Evolutionary conservation across 2,113 vertebrate genomes (phyloP).

Genomic region (Pelecanoides urinatrix): DNA sequence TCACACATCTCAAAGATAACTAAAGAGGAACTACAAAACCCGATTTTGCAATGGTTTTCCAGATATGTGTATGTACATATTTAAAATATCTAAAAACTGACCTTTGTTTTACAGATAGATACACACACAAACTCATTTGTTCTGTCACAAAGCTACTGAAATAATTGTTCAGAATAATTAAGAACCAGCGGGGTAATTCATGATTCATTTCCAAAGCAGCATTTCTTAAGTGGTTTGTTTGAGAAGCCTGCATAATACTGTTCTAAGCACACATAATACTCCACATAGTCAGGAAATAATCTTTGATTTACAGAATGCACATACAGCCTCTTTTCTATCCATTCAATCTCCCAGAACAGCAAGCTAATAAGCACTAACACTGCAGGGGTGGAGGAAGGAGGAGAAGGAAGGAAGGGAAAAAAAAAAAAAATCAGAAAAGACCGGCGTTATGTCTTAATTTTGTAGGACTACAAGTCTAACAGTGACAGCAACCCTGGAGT

Average conservation of each 20-base stretch:
- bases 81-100: not conserved
- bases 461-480: not conserved
- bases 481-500: not conserved
- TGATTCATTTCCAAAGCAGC: not conserved
- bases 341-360: not conserved
- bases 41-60: not conserved
- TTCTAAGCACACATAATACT: not conserved
- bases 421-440: not conserved
- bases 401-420: too few relatives aligned
- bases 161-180: not conserved
- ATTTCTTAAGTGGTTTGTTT: not conserved
- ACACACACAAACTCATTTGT: not conserved
- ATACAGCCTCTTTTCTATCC: not conserved
- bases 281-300: not conserved
- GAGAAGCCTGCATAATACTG: not conserved
- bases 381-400: rapidly evolving
- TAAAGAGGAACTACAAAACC: not conserved
- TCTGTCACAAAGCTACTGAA: not conserved
- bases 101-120: not conserved
- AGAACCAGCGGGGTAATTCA: not conserved
- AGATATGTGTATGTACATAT: not conserved
- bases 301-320: not conserved
- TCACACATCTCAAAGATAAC: not conserved
- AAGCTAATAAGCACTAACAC: not conserved
- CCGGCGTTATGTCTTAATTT: not conserved